These are phyloP conservation scores for Nasonia vitripennis DNA, from an alignment of 1,140 invertebrate genomes.

Conservation along the genomic window DNA sequence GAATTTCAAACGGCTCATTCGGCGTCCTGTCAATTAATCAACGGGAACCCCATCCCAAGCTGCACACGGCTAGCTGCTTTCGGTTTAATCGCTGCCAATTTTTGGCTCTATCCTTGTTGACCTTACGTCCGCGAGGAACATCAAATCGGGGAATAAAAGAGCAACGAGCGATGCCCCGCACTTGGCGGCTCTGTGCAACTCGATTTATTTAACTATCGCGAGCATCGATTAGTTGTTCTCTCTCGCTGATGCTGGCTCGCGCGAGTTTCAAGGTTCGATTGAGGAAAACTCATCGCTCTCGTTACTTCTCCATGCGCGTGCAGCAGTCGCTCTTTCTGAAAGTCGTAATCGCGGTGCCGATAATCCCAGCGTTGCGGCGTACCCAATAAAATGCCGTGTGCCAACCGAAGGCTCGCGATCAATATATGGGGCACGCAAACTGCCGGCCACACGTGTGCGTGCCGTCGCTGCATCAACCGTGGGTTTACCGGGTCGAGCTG, in stretches of 20 bases:
- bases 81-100: too few species aligned
- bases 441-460: too few species aligned
- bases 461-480: background rate
- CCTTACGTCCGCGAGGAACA: too few species aligned
- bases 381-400: background rate
- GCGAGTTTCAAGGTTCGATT: background rate
- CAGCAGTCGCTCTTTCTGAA: background rate
- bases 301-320: background rate
- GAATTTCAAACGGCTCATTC: too few species aligned
- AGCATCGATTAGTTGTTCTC: background rate
- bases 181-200: too few species aligned
- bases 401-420: background rate
- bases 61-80: too few species aligned
- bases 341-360: background rate
- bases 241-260: background rate
- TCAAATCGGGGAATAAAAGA: too few species aligned
- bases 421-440: background rate
- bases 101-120: too few species aligned
- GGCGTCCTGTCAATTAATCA: too few species aligned
- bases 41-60: too few species aligned
- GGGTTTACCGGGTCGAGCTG: background rate
- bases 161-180: too few species aligned
- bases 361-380: background rate
- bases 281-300: background rate
- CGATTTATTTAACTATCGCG: too few species aligned